Percentiles rank a stretch among this genome's conserved stretches.
These are phyloP conservation scores for Falco novaeseelandiae DNA, from an alignment of 2,797 vertebrate genomes.

Conservation along the genomic window DNA sequence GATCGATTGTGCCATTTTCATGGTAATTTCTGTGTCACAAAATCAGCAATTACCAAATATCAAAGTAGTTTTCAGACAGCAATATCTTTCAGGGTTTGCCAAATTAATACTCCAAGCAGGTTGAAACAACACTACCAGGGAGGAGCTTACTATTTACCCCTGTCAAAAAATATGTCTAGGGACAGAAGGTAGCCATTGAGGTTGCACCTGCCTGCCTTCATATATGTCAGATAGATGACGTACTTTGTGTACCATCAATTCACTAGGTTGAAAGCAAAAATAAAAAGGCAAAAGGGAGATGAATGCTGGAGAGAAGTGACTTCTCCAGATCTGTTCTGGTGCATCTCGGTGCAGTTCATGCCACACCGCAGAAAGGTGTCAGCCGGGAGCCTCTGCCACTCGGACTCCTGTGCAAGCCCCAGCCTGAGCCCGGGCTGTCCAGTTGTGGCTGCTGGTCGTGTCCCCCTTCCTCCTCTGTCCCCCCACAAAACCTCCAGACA, in stretches of 20 bases:
- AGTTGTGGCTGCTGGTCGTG: not conserved
- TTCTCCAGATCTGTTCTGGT: not conserved
- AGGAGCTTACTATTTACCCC: not conserved
- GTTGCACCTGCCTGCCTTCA: not conserved
- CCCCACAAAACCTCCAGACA: not conserved
- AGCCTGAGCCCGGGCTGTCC: rapidly evolving
- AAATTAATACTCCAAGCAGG: not conserved
- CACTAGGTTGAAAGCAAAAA: not conserved
- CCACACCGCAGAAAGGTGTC: not conserved
- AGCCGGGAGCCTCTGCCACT: not conserved
- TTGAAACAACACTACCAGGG: not conserved
- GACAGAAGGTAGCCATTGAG: not conserved
- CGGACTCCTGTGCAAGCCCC: not conserved
- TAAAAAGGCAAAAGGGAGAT: not conserved
- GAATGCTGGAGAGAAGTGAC: not conserved
- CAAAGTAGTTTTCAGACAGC: not conserved
- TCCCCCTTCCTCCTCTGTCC: not conserved
- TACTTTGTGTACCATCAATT: not conserved
- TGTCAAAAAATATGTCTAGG: not conserved
- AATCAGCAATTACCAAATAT: not conserved
- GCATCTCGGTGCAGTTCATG: not conserved
- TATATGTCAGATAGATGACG: not conserved
- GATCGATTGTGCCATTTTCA: not conserved
- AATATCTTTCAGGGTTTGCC: not conserved
- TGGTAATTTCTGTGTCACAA: not conserved